Base-by-base conservation (phyloP, 2,113 vertebrate species). In the Elephantulus edwardii region DNA sequence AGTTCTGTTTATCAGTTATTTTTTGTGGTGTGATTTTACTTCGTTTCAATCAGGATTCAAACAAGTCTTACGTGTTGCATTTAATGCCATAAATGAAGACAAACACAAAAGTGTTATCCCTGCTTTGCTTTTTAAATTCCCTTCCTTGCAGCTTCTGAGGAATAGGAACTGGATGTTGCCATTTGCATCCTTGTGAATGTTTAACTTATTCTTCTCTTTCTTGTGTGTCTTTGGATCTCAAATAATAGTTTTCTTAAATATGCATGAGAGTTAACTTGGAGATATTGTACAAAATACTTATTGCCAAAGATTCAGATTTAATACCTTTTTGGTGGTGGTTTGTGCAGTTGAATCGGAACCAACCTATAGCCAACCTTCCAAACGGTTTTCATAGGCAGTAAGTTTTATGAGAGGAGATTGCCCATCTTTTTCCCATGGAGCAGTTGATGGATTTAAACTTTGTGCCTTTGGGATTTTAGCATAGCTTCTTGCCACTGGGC, bases 31-130 rank as follows among this genome's bases (percentile, higher is more conserved):
- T 33, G n/a, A 62, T 54, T 76, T 68, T 83, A 56, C 58, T 85
- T 92, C 40, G 48, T 94, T 74, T 83, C 40, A 86, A 20, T 86
- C 16, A 72, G 50, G 60, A 80, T 19, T 14, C 72, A n/a, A 88
- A 20, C 1, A 77, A 60, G 88, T 16, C 33, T 20, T 83, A 0
- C 7, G 19, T 26, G 13, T 89, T 86, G 46, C 0, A 66, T 0
- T 83, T 71, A 26, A 12, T 86, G 79, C 10, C 80, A 0, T 60
- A 83, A 33, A 46, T 64, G 50, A 68, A 87, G 81, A 76, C 24
- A 86, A 48, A 70, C 66, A 54, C 28, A 44, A 35, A 82, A 76
- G 42, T 71, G 54, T 68, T 1, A 64, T 16, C 24, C 30, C 42
- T 24, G 22, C 4, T 26, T 2, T 33, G 5, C 35, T 35, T 66